Evolutionary conservation across 2,113 vertebrate species (phyloP).

Genomic region (Gulo gulo): DNA sequence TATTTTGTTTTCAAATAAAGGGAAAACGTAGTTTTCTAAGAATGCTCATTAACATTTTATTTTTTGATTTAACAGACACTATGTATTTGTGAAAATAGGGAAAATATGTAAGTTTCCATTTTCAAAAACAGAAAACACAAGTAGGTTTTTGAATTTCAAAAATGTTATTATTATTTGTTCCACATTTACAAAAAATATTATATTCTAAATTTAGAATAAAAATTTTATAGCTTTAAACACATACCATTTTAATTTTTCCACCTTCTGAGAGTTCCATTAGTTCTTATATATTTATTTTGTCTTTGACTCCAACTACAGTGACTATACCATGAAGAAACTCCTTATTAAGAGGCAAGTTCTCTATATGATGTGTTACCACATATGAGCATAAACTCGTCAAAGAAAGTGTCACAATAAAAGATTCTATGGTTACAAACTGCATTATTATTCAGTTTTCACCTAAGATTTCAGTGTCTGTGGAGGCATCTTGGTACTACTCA

Average conservation of each 20-base stretch:
- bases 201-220: not conserved
- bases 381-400: slow-evolving; percentile 32
- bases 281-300: not conserved
- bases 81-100: not conserved
- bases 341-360: not conserved
- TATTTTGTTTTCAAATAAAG: not conserved
- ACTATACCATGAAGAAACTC: not conserved
- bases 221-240: not conserved
- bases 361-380: not conserved
- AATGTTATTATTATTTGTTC: not conserved
- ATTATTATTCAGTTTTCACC: slow-evolving; percentile 38
- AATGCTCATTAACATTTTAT: not conserved
- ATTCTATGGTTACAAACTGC: not conserved
- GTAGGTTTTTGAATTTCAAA: not conserved
- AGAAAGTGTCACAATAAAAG: not conserved
- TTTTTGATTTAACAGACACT: not conserved
- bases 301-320: not conserved
- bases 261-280: not conserved
- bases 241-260: not conserved
- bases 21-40: not conserved
- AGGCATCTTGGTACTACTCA: not conserved
- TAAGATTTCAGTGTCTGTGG: not conserved
- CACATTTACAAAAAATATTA: not conserved
- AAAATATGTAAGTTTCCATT: not conserved
- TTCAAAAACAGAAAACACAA: not conserved